phyloP scores from a whole-genome alignment of 1,140 invertebrate genomes.

The Latrodectus geometricus region DNA sequence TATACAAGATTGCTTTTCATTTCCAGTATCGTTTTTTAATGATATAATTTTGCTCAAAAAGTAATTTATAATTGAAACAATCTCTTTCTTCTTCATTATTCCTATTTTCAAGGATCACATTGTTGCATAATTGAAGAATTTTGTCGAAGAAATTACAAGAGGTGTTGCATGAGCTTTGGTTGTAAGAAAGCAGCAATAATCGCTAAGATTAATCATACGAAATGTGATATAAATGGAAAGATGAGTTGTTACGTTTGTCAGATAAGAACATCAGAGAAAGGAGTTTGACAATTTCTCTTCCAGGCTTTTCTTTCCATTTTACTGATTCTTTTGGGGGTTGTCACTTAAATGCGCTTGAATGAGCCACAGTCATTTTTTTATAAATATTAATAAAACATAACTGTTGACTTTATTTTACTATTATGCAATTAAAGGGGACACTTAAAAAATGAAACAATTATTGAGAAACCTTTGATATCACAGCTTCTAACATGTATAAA shows the following conservation, averaged over 20 bases:
- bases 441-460: too few species aligned
- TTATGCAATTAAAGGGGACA: too few species aligned
- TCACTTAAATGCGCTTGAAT: too few species aligned
- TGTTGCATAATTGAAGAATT: slow-evolving; percentile 52
- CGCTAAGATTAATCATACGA: slow-evolving; percentile 42
- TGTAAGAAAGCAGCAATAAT: slow-evolving; percentile 11
- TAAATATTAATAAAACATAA: too few species aligned
- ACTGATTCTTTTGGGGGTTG: too few species aligned
- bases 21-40: slow-evolving; percentile 35
- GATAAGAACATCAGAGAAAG: slow-evolving; percentile 36
- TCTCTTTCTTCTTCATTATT: slow-evolving; percentile 39
- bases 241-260: slow-evolving; percentile 50
- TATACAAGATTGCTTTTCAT: not conserved
- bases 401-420: too few species aligned
- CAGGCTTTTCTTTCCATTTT: not conserved
- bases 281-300: slow-evolving; percentile 39
- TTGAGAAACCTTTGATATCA: too few species aligned
- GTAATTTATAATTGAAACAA: slow-evolving; percentile 35
- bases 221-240: slow-evolving; percentile 56
- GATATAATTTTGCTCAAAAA: slow-evolving; percentile 30
- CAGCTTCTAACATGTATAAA: too few species aligned
- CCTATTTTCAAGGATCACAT: slow-evolving; percentile 27
- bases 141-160: slow-evolving; percentile 12
- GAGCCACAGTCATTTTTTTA: too few species aligned
- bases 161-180: too few species aligned